Base-by-base conservation (phyloP, 2,113 vertebrate species). In the Lagopus muta region DNA sequence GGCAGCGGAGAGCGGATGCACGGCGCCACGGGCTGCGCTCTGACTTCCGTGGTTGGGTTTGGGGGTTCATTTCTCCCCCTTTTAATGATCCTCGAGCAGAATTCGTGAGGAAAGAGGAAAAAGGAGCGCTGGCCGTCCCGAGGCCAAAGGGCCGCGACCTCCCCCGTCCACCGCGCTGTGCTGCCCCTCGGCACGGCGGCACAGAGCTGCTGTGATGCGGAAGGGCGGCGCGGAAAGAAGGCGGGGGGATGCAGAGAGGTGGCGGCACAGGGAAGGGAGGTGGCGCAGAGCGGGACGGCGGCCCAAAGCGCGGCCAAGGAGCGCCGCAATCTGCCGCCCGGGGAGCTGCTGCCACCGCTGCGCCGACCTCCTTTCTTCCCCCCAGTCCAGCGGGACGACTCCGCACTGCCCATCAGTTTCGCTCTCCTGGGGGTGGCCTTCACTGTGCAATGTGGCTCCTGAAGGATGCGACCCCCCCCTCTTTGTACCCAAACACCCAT, bases 401-500 rank as follows among this genome's bases (percentile, higher is more conserved):
- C 83, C 54, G 45, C 82, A 22, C 74, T 65, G 76, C 42, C 57
- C 67, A 66, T 64, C 27, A 61, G 24, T 16, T 71, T 57, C 92
- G 24, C 79, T 79, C 89, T 60, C 21, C 60, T 4, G 28, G 86
- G 77, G 84, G 66, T 82, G 82, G 76, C 84, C 91, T 88, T 82
- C 78, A 47, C 62, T 91, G 61, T 55, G 72, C 55, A 30, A 9
- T 54, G 27, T 27, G 14, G 52, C 52, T 54, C 25, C 25, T 54
- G 52, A 16, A 54, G 52, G 52, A 28, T 15, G 27, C 27, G 52
- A 54, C 52, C 48, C 25, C 52, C 52, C 34, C 52, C 52, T 73
- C 15, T 17, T 8, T 20, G 3, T 6, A 72, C 38, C 61, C 87
- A 58, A 69, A 82, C 67, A 67, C 79, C 43, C 1, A 84, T 94